Evolutionary conservation across 1,140 invertebrate species (phyloP).

Genomic region (Melitaea cinxia): DNA sequence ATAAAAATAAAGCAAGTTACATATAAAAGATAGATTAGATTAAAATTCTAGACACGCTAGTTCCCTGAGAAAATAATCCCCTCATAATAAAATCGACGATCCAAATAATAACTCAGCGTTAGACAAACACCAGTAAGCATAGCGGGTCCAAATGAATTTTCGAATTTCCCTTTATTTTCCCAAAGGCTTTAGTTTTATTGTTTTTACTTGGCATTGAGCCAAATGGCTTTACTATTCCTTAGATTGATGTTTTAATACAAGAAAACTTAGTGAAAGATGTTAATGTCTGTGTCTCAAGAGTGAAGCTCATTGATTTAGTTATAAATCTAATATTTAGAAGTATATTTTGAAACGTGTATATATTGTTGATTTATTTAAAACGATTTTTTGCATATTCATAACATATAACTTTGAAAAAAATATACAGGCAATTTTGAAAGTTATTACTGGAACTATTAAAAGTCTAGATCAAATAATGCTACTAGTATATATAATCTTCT

Average conservation of each 20-base stretch:
- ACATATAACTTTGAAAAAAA: no score
- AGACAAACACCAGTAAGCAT: slow-evolving; percentile 23
- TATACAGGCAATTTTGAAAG: no score
- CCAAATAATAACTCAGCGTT: slow-evolving; percentile 32
- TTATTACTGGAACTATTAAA: no score
- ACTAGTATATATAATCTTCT: no score
- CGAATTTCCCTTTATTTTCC: slow-evolving; percentile 47
- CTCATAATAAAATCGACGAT: slow-evolving; percentile 31
- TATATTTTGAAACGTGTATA: background rate
- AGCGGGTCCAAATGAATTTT: slow-evolving; percentile 45
- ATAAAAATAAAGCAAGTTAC: background rate
- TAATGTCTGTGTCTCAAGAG: slow-evolving; percentile 49
- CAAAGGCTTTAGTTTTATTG: slow-evolving; percentile 64
- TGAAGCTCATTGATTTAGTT: slow-evolving; percentile 12
- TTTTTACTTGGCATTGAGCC: slow-evolving; percentile 61
- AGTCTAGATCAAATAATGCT: no score
- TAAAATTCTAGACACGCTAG: background rate
- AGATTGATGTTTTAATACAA: slow-evolving; percentile 63
- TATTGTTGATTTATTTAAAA: no score
- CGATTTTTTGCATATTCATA: no score
- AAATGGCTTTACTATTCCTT: slow-evolving; percentile 63
- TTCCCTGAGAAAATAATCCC: slow-evolving; percentile 7
- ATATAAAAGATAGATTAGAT: background rate
- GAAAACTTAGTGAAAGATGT: slow-evolving; percentile 45
- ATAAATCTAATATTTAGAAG: background rate